Conservation (phyloP, 2,888 invertebrate species). For the Psococerastis gibbosa region DNA sequence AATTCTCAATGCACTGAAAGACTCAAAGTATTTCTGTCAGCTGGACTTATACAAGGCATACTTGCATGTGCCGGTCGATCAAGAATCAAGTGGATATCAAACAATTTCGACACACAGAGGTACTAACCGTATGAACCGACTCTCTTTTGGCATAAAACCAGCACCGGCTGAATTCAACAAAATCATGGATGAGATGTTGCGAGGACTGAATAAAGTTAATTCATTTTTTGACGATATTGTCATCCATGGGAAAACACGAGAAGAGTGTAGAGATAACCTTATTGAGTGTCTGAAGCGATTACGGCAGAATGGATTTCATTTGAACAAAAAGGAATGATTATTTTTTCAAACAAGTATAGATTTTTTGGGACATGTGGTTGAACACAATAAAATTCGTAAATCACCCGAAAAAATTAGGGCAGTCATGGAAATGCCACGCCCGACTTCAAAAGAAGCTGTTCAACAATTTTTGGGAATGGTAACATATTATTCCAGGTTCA, state of each 20-base stretch:
- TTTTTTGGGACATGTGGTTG: slow-evolving; percentile 13
- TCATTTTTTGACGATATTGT: too few species aligned
- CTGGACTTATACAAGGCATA: slow-evolving; percentile 17
- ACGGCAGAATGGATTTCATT: slow-evolving; percentile 10
- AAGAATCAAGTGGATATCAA: slow-evolving; percentile 12
- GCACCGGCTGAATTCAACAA: too few species aligned
- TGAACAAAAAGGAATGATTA: slow-evolving; percentile 14
- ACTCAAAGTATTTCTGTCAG: too few species aligned
- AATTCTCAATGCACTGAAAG: too few species aligned
- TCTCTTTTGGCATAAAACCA: slow-evolving; percentile 18
- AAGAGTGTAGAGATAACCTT: slow-evolving; percentile 8
- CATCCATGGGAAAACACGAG: too few species aligned
- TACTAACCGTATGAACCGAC: slow-evolving; percentile 12
- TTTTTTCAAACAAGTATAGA: slow-evolving; percentile 12
- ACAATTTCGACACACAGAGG: slow-evolving; percentile 13
- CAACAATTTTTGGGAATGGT: slow-evolving; percentile 15
- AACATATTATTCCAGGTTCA: slow-evolving; percentile 17
- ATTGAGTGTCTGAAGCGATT: slow-evolving; percentile 13
- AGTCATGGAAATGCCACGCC: slow-evolving; percentile 12
- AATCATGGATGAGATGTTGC: too few species aligned
- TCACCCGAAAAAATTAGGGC: slow-evolving; percentile 14
- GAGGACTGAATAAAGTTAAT: too few species aligned
- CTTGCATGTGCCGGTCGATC: slow-evolving; percentile 14
- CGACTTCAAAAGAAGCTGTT: slow-evolving; percentile 14
- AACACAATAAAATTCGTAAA: slow-evolving; percentile 12